phyloP scores from a whole-genome alignment of 2,888 invertebrate species.

The Falcaria lacertinaria region DNA sequence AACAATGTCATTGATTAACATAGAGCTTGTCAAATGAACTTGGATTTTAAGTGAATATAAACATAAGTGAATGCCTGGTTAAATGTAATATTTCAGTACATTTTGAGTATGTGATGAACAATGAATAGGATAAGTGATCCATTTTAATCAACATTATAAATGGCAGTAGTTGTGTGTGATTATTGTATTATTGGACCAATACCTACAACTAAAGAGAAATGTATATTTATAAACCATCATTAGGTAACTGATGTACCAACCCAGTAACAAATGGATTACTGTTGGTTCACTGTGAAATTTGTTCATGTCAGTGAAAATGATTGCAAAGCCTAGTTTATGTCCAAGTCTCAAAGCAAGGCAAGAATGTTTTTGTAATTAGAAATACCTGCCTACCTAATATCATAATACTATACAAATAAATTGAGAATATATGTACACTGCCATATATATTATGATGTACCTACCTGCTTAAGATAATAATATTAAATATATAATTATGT shows the following conservation, averaged over 20 bases:
- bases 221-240: background rate
- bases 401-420: too few species aligned
- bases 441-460: slow-evolving; percentile 6
- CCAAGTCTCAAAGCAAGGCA: too few species aligned
- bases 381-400: too few species aligned
- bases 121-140: slow-evolving; percentile 18
- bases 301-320: slow-evolving; percentile 1
- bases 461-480: background rate
- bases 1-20: background rate
- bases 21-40: background rate
- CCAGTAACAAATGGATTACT: background rate
- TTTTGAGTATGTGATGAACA: slow-evolving; percentile 28
- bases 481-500: background rate
- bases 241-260: background rate
- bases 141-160: slow-evolving; percentile 1
- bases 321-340: background rate
- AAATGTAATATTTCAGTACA: slow-evolving; percentile 12
- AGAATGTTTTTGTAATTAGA: too few species aligned
- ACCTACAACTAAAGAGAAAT: background rate
- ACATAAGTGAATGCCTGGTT: too few species aligned
- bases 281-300: background rate
- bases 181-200: slow-evolving; percentile 1
- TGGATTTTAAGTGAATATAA: background rate
- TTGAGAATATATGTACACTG: too few species aligned
- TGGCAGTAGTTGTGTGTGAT: background rate